These are phyloP conservation scores for Lithobates sylvaticus DNA, from an alignment of 2,797 vertebrate species.

Conservation along the genomic window DNA sequence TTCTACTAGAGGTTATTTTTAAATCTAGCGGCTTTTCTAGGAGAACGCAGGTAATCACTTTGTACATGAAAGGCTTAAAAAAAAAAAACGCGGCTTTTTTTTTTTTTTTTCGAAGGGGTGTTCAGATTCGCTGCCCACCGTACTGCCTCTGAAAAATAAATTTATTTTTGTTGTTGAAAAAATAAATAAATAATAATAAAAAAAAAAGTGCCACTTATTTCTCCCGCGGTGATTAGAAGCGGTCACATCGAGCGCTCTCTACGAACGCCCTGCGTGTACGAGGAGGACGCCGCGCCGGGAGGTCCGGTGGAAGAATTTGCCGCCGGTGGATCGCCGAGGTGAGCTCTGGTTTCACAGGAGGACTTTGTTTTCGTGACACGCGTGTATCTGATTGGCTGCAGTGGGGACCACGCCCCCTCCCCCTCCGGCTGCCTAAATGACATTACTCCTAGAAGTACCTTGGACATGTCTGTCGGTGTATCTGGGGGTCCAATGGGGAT, in stretches of 20 bases:
- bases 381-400: not conserved
- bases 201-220: not conserved
- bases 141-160: not conserved
- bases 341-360: not conserved
- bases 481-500: not conserved
- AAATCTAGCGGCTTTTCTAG: constrained; percentile 49
- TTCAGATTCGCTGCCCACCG: not conserved
- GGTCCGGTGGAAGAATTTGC: too few species aligned
- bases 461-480: constrained; percentile 6
- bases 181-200: not conserved
- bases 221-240: not conserved
- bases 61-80: constrained; percentile 26
- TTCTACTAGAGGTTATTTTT: constrained; percentile 50
- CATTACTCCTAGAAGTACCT: not conserved
- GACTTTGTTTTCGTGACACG: not conserved
- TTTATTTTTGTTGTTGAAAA: not conserved
- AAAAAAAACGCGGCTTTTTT: not conserved
- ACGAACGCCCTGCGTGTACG: too few species aligned
- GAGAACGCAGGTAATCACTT: constrained; percentile 51
- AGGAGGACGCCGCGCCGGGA: too few species aligned
- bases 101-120: not conserved
- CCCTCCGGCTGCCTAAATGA: not conserved
- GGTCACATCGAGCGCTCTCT: not conserved
- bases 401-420: not conserved
- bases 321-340: too few species aligned